A percentile compares a stretch with the other conserved stretches of the same genome.
phyloP scores from a whole-genome alignment of 2,888 invertebrate species.

The Abrostola triplasia region DNA sequence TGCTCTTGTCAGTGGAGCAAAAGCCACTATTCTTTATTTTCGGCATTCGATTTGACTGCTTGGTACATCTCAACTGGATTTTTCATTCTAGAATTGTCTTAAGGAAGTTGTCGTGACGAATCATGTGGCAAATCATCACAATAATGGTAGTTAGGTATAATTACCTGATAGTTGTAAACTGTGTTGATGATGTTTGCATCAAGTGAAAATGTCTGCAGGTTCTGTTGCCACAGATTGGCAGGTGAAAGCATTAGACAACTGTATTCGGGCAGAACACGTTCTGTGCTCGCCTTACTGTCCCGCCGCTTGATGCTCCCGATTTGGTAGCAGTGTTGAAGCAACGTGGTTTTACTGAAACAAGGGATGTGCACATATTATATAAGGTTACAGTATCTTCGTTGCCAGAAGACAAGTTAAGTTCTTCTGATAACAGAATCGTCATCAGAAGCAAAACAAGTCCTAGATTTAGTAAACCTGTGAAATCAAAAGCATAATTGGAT shows the following conservation, averaged over 20 bases:
- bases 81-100: no score
- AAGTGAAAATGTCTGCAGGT: constrained; percentile 92
- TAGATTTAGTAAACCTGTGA: no score
- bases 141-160: not conserved
- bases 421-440: no score
- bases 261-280: constrained; percentile 95
- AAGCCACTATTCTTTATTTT: no score
- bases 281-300: constrained; percentile 86
- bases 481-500: no score
- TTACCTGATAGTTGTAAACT: constrained; percentile 94
- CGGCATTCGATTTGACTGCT: no score
- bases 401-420: no score
- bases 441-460: no score
- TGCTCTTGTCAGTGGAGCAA: no score
- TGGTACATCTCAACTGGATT: no score
- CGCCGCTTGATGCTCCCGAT: constrained; percentile 93
- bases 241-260: constrained; percentile 97
- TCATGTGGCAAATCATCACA: no score
- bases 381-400: not conserved
- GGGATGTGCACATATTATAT: constrained; percentile 21
- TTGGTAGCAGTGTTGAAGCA: constrained; percentile 95
- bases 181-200: constrained; percentile 94
- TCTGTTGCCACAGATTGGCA: constrained; percentile 97
- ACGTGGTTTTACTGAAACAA: constrained; percentile 90
- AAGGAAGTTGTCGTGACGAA: no score